Percentiles rank a stretch among this genome's conserved stretches.
Conservation (phyloP, 2,113 vertebrate species). For the Mesoclemmys tuberculata region DNA sequence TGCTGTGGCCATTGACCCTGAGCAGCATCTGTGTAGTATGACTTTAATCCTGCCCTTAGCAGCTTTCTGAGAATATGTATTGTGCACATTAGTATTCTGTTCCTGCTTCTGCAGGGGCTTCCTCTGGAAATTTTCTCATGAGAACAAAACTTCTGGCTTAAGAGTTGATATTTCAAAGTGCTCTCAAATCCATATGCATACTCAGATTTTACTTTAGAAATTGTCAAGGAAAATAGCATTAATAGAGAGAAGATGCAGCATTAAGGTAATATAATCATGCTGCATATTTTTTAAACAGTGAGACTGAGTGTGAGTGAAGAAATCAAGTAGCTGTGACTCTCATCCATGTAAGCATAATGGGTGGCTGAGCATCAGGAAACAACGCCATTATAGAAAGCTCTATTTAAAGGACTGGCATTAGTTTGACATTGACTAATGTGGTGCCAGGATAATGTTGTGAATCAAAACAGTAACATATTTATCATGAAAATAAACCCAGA, state of each 20-base stretch:
- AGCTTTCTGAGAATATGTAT: not conserved
- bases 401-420: not conserved
- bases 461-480: not conserved
- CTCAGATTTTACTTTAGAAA: not conserved
- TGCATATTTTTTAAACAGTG: not conserved
- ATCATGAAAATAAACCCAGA: not conserved
- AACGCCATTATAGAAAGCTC: not conserved
- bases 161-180: not conserved
- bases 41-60: not conserved
- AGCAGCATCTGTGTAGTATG: not conserved
- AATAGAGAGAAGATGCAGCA: not conserved
- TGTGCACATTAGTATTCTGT: not conserved
- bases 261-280: not conserved
- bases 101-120: not conserved
- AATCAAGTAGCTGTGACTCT: not conserved
- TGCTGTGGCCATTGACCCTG: not conserved
- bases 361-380: not conserved
- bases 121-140: too few species aligned
- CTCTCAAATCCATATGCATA: not conserved
- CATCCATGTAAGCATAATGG: not conserved
- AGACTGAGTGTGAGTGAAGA: not conserved
- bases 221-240: not conserved
- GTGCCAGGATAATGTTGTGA: not conserved
- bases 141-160: not conserved
- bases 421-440: not conserved